A percentile compares a stretch with the other conserved stretches of the same genome.
Conservation (phyloP, 1,140 invertebrate genomes). For the Drosophila burlai region DNA sequence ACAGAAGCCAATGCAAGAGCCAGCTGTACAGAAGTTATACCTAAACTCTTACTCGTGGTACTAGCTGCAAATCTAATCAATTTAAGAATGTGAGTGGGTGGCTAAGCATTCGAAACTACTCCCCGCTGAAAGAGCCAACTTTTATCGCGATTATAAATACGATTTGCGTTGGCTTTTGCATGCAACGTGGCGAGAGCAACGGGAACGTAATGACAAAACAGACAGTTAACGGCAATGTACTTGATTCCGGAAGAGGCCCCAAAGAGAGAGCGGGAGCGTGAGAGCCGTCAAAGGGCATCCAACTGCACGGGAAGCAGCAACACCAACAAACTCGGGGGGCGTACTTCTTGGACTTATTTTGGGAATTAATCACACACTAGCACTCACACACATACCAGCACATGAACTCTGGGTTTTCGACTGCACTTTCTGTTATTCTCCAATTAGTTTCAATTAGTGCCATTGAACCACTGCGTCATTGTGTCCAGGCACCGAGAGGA, state of each 20-base stretch:
- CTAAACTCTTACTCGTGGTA: slow-evolving; percentile 10
- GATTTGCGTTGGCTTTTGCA: slow-evolving; percentile 55
- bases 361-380: slow-evolving; percentile 45
- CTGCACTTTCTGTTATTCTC: slow-evolving; percentile 69
- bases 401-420: slow-evolving; percentile 31
- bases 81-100: slow-evolving; percentile 24
- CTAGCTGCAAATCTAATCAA: slow-evolving; percentile 66
- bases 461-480: slow-evolving; percentile 66
- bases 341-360: slow-evolving; percentile 49
- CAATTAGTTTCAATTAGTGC: slow-evolving; percentile 81
- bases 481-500: slow-evolving; percentile 19
- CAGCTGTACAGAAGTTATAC: slow-evolving; percentile 32
- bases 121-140: slow-evolving; percentile 27
- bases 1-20: slow-evolving; percentile 56
- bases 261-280: slow-evolving; percentile 33
- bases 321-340: slow-evolving; percentile 52
- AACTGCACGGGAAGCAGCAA: slow-evolving; percentile 45
- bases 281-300: slow-evolving; percentile 57
- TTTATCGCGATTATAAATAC: slow-evolving; percentile 72
- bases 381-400: slow-evolving; percentile 29
- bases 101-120: slow-evolving; percentile 24
- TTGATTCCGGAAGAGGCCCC: slow-evolving; percentile 27
- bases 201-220: slow-evolving; percentile 73
- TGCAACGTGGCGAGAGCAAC: slow-evolving; percentile 73
- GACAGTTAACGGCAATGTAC: slow-evolving; percentile 71